Base-by-base conservation (phyloP, 2,888 invertebrate genomes). In the Smittia aterrima region DNA sequence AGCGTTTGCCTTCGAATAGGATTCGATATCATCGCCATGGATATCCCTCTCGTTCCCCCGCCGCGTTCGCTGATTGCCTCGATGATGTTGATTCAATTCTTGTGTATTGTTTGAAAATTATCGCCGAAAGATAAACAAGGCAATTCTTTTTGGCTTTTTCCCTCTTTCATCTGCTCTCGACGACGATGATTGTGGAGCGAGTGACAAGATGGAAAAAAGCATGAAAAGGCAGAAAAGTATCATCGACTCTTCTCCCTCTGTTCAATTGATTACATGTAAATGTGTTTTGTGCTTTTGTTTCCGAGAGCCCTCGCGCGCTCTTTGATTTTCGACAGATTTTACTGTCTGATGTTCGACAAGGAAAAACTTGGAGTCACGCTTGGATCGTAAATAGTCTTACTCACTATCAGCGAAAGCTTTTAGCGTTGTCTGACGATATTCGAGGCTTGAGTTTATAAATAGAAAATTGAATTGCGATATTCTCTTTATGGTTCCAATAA, bases 11-110 rank as follows among this genome's bases (percentile, higher is more conserved):
- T 22, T 64, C 64, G n/a, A 64, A 64, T 47, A 22, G 64, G n/a
- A 64, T 64, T 72, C 40, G 72, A 38, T 62, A 62, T 32, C 58
- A 72, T 72, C 54, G 54, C 72, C 72, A 72, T 72, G 62, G 72
- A 54, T 72, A 62, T 40, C 38, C 16, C 18, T 58, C 13, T 66
- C 32, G 13, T 27, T 32, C 66, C 16, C n/a, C 66, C 11, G 4
- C 66, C 6, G n/a, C 66, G n/a, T 47, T 68, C 27, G 18, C 54
- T 72, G 72, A 72, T 72, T 72, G 72, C 40, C 72, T 72, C 58
- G 72, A 62, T 72, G 72, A 72, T 72, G 72, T 62, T 62, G 72
- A 72, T 72, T 72, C 72, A 72, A 72, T 72, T 72, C 53, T 25
- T 62, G 38, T 64, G 25, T 24, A 62, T 72, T 72, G 58, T 40